Conservation (phyloP, 2,797 vertebrate species). For the Thunnus albacares region DNA sequence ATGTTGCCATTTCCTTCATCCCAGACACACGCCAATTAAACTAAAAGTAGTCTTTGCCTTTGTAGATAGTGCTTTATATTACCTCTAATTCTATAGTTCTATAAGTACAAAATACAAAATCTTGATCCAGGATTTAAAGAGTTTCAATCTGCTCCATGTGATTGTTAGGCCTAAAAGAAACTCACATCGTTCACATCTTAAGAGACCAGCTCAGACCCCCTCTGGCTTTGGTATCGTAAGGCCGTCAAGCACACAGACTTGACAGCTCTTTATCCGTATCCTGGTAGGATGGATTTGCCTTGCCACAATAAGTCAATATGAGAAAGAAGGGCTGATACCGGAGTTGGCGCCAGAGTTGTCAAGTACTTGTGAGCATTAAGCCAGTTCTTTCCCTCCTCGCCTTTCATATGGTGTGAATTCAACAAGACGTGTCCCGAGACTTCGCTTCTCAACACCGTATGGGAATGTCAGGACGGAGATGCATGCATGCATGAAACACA, state of each 20-base stretch:
- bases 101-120: slow-evolving; percentile 19
- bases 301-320: slow-evolving; percentile 29
- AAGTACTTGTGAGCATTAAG: slow-evolving; percentile 37
- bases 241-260: slow-evolving; percentile 32
- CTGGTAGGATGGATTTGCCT: slow-evolving; percentile 48
- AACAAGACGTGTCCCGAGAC: slow-evolving; percentile 31
- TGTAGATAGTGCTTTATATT: slow-evolving; percentile 5
- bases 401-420: slow-evolving; percentile 48
- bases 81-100: slow-evolving; percentile 5
- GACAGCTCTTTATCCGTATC: slow-evolving; percentile 52
- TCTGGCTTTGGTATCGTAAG: slow-evolving; percentile 12
- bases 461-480: slow-evolving; percentile 13
- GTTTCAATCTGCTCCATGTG: slow-evolving; percentile 27
- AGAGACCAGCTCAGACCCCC: slow-evolving; percentile 25
- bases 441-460: slow-evolving; percentile 14
- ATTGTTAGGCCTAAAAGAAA: slow-evolving; percentile 25
- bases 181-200: slow-evolving; percentile 27
- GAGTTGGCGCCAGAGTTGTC: slow-evolving; percentile 31
- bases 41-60: slow-evolving; percentile 6
- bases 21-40: slow-evolving; percentile 46
- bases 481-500: slow-evolving; percentile 12
- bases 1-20: slow-evolving; percentile 30
- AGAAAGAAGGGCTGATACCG: slow-evolving; percentile 25
- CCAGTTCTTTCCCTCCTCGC: slow-evolving; percentile 31
- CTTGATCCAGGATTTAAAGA: slow-evolving; percentile 32